phyloP scores from a whole-genome alignment of 2,113 vertebrate species.

The Alouatta palliata region DNA sequence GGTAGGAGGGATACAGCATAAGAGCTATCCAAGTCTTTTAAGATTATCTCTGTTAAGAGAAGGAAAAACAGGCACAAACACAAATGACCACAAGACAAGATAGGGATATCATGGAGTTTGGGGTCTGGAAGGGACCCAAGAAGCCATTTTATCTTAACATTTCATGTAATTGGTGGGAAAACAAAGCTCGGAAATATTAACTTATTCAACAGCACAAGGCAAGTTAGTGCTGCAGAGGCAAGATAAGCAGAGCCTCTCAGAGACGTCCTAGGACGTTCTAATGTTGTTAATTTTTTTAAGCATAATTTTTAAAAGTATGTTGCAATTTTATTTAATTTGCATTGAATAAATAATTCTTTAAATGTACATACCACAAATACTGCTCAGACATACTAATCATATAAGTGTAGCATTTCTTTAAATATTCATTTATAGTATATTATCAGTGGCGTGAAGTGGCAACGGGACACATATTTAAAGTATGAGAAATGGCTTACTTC shows the following conservation, averaged over 20 bases:
- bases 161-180: neutral
- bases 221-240: neutral
- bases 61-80: neutral
- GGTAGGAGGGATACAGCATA: neutral
- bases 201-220: neutral
- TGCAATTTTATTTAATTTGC: neutral
- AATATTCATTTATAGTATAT: neutral
- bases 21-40: neutral
- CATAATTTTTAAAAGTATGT: neutral
- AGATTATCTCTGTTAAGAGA: neutral
- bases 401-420: neutral
- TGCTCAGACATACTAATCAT: neutral
- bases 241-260: neutral
- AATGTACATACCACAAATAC: neutral
- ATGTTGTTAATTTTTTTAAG: neutral
- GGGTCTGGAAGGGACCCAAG: neutral
- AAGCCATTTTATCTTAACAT: neutral
- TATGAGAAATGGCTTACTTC: neutral
- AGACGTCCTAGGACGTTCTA: neutral
- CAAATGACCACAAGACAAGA: neutral
- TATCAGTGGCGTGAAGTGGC: too few relatives aligned
- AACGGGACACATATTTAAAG: neutral
- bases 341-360: neutral
- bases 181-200: neutral
- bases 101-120: neutral